Evolutionary conservation across 92 coral and sea anemone species (phyloP), one percentile per base, ranked within the genome.

Genomic region (Paragorgia papillata): DNA sequence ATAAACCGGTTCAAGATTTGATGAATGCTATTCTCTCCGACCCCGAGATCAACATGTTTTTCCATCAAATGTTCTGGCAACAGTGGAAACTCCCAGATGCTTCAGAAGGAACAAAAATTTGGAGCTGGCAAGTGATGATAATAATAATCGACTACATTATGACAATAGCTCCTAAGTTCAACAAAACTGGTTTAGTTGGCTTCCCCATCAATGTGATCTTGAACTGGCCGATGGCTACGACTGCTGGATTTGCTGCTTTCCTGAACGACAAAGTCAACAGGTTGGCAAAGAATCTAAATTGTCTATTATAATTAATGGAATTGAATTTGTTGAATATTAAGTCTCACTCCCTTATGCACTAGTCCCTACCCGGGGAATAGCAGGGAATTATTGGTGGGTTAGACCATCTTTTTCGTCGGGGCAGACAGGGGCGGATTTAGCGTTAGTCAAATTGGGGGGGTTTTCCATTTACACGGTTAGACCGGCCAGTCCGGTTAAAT

Each of bases 21-120:
- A 22, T 25, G 85, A 25, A 85, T 51, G 58, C 58, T 22, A 17
- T 51, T 17, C 26, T 51, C 26, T 51, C 58, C 26, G 58, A 51
- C 26, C 58, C 26, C 17, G 90, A 82, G 84, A 71, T 86, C 81
- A 86, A 86, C 81, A 86, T 86, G 87, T 77, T 86, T 77, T 86
- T 86, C 59, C 87, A 86, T 53, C 81, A 86, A 62, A 86, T 86
- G 90, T 86, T 86, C 82, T 82, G 90, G 87, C 87, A 86, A 21
- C 90, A 86, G 78, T 54, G 17, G 40, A 0, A 15, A 9, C 77
- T 76, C 28, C 86, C 84, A 39, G 44, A 50, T 17, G 15, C 28
- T 57, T 43, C 68, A 25, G 76, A 77, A 79, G 84, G 87, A 78
- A 7, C 0, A 20, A 70, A 50, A 63, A 77, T 86, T 49, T 65